Evolutionary conservation across 2,888 invertebrate genomes (phyloP), one percentile per base, ranked within the genome.

Genomic region (Gasteruption jaculator): DNA sequence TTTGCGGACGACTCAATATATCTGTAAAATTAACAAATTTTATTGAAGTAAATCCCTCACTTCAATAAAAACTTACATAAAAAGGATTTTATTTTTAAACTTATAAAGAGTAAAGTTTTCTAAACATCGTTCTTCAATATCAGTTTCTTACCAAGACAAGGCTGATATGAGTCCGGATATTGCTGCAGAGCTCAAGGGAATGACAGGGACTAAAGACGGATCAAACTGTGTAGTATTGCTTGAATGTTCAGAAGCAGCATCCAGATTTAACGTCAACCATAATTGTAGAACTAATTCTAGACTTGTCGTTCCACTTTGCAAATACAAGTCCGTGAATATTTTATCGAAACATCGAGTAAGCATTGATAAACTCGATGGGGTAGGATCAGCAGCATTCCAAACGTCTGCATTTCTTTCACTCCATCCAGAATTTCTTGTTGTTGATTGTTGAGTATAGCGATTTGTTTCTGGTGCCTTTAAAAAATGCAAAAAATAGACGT

Each of bases 241-340:
- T 21, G 63, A 50, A 30, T 59, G 54, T 45, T 67, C 77, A 62
- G 75, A 74, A 69, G 66, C 71, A 57, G 43, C 75, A 68, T 71
- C 86, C 77, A 79, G 71, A 53, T 90, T 91, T 47, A 92, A 74
- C 3, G 89, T 91, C 48, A 93, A 74, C 90, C 92, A 93, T 52
- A 92, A 74, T 52, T 90, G 86, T 24, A 92, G 74, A 34, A 90
- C 83, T 62, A 88, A 82, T 71, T 92, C 92, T 64, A 92, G 77
- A 64, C 85, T 85, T 14, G 83, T 79, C 63, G 86, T 82, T 36
- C 83, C 80, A 68, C 82, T 80, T 64, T 74, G 74, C 30, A 77
- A 60, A 54, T 81, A 80, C 34, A 83, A 68, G 53, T 82, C 79
- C n/a, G 78, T 76, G 60, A 86, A 83, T 55, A 86, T 75, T 50